A percentile compares a stretch with the other conserved stretches of the same genome.
Evolutionary conservation across 2,888 invertebrate genomes (phyloP).

Genomic region (Tipula lateralis): DNA sequence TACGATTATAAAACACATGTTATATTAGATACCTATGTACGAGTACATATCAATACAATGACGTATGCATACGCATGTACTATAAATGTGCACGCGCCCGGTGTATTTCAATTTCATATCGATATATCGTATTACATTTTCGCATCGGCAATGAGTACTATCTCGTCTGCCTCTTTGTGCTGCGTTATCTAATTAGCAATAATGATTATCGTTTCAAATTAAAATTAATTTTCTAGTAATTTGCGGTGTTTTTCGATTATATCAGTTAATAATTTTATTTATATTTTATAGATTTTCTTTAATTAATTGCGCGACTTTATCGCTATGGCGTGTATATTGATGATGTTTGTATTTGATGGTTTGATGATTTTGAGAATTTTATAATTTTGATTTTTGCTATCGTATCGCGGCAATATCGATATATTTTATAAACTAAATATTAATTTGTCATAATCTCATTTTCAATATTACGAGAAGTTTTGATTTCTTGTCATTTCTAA

Average conservation of each 20-base stretch:
- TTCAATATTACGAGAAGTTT: no score
- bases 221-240: not conserved
- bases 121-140: not conserved
- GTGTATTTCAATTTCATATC: not conserved
- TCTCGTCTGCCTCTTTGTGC: not conserved
- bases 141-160: not conserved
- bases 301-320: not conserved
- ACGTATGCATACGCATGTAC: not conserved
- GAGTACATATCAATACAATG: not conserved
- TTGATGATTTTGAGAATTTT: not conserved
- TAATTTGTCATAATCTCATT: no score
- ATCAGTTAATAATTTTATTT: not conserved
- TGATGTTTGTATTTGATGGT: not conserved
- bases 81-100: not conserved
- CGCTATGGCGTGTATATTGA: not conserved
- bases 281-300: not conserved
- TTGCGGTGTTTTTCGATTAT: not conserved
- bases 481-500: no score
- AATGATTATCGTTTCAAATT: not conserved
- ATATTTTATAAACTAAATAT: no score
- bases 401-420: no score
- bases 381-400: not conserved
- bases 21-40: not conserved
- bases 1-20: not conserved
- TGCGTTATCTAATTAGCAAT: not conserved